phyloP scores from a whole-genome alignment of 2,113 vertebrate genomes.

The Malurus elegans region DNA sequence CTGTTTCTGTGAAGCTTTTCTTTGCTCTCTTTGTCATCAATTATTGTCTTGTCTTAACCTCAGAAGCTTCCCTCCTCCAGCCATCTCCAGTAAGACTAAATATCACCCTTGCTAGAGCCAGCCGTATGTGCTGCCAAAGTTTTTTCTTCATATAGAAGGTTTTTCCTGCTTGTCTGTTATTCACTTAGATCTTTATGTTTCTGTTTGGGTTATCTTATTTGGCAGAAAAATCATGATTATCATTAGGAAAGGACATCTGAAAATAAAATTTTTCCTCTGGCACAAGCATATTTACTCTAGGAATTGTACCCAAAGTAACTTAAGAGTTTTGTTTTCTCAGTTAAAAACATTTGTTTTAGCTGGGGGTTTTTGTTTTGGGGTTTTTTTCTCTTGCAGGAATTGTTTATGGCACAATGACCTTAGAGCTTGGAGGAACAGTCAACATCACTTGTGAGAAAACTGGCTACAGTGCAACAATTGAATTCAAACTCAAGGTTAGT shows the following conservation, averaged over 20 bases:
- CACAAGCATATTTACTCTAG: background rate
- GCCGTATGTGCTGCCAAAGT: background rate
- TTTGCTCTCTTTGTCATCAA: background rate
- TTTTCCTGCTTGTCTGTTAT: background rate
- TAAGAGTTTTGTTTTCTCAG: background rate
- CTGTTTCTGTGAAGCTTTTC: background rate
- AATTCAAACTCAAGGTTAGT: slow-evolving; percentile 96
- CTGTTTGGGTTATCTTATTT: background rate
- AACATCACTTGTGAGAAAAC: slow-evolving; percentile 95
- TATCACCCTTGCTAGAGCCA: background rate
- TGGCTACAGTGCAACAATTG: slow-evolving; percentile 92
- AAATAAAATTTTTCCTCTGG: background rate
- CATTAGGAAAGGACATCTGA: background rate
- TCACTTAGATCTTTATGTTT: background rate
- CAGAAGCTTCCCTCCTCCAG: background rate
- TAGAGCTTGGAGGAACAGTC: slow-evolving; percentile 92
- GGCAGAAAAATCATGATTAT: background rate
- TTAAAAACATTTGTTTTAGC: background rate
- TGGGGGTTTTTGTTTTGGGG: background rate
- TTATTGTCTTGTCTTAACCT: background rate
- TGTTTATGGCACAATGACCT: slow-evolving; percentile 96
- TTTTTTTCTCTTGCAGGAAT: slow-evolving; percentile 79
- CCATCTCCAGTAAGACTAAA: background rate
- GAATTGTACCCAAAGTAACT: background rate
- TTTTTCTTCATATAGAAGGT: background rate